Percentiles rank a stretch among this genome's conserved stretches.
phyloP scores from a whole-genome alignment of 2,797 vertebrate species.

The Neomorphus geoffroyi region DNA sequence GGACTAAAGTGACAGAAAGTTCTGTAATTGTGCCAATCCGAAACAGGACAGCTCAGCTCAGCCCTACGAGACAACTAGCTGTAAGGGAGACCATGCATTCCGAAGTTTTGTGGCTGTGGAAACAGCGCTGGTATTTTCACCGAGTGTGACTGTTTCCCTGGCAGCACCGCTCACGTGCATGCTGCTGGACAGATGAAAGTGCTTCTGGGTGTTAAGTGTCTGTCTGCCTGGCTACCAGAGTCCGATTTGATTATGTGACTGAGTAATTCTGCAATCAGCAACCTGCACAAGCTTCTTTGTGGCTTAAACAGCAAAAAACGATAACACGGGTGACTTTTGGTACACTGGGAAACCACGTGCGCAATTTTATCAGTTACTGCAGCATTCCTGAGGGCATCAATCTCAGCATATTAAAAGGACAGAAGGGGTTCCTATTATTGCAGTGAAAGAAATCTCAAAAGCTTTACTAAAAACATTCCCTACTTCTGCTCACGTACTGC shows the following conservation, averaged over 20 bases:
- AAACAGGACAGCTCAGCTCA: background rate
- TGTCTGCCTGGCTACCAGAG: background rate
- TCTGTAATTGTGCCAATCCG: background rate
- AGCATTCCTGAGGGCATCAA: background rate
- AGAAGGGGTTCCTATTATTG: background rate
- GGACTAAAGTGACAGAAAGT: background rate
- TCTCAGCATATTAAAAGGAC: background rate
- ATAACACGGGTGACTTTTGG: background rate
- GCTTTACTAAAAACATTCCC: background rate
- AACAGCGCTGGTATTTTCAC: slow-evolving; percentile 39
- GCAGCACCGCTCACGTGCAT: background rate
- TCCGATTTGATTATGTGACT: background rate
- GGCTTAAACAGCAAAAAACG: background rate
- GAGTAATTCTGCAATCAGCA: background rate
- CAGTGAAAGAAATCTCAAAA: slow-evolving; percentile 12
- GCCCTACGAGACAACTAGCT: background rate
- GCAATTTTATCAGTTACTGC: background rate
- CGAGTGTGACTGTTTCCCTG: background rate
- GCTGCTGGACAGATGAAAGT: background rate
- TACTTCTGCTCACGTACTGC: background rate
- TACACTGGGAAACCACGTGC: background rate
- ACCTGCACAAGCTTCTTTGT: background rate
- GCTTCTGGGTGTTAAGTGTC: background rate
- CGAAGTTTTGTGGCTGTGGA: slow-evolving; percentile 7
- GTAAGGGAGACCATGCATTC: background rate